Evolutionary conservation across 2,797 vertebrate genomes (phyloP).

Genomic region (Arnoldichthys spilopterus): DNA sequence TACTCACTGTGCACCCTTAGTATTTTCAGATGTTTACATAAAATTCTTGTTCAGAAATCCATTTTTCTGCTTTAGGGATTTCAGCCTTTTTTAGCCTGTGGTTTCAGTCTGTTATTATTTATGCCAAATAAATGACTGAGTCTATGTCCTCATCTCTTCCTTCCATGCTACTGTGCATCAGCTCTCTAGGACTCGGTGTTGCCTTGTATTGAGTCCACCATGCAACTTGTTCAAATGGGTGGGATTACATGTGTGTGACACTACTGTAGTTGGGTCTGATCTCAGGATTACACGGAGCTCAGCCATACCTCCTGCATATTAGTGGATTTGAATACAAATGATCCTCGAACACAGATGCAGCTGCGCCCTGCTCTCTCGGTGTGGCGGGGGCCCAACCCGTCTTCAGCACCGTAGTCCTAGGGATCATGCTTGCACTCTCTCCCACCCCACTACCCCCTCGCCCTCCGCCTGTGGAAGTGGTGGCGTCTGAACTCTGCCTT

Average conservation of each 20-base stretch:
- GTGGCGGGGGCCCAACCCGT: not conserved
- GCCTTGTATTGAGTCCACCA: constrained; percentile 50
- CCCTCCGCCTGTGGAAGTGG: constrained; percentile 24
- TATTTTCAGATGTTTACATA: no score
- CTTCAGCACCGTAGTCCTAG: not conserved
- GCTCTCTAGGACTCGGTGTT: constrained; percentile 43
- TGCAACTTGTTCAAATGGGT: constrained; percentile 52
- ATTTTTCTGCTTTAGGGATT: not conserved
- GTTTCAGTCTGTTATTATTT: constrained; percentile 25
- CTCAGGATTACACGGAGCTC: constrained; percentile 63
- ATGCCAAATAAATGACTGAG: constrained; percentile 24
- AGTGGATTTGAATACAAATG: constrained; percentile 67
- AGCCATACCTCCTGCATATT: constrained; percentile 59
- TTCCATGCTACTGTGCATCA: constrained; percentile 20
- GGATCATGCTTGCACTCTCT: constrained; percentile 9
- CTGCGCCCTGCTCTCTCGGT: constrained; percentile 14
- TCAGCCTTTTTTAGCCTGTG: constrained; percentile 17
- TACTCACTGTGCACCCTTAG: no score
- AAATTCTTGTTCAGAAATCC: no score
- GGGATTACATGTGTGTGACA: constrained; percentile 62
- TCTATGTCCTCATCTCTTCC: constrained; percentile 34
- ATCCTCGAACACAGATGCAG: constrained; percentile 57
- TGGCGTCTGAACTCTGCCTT: constrained; percentile 43
- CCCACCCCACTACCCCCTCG: not conserved
- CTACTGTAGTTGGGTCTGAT: constrained; percentile 55